These are phyloP conservation scores for Pseudomugil tenellus DNA, from an alignment of 2,797 vertebrate genomes.

Conservation along the genomic window DNA sequence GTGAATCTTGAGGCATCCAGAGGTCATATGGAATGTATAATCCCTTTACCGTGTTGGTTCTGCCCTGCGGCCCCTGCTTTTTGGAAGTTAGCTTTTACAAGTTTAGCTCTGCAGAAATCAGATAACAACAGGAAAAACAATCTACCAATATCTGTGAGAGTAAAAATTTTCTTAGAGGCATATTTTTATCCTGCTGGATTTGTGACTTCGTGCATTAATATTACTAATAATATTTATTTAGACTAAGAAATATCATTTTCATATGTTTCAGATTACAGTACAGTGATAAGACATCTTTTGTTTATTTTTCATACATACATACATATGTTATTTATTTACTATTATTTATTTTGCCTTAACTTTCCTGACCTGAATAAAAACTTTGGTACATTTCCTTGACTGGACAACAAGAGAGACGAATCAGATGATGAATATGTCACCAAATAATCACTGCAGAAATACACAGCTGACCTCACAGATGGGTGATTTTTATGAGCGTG, in stretches of 20 bases:
- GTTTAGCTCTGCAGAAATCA: not conserved
- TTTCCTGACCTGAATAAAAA: too few relatives aligned
- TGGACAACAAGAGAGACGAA: not conserved
- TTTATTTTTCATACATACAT: not conserved
- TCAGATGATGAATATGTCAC: slow-evolving; percentile 1
- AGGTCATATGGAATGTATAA: slow-evolving; percentile 1
- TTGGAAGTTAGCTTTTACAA: not conserved
- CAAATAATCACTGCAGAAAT: not conserved
- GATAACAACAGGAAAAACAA: not conserved
- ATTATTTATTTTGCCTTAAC: not conserved
- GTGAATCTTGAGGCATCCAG: not conserved
- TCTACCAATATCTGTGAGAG: not conserved
- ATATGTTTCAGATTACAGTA: too few relatives aligned
- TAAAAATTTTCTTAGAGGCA: not conserved
- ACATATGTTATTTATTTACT: not conserved
- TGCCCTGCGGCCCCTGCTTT: not conserved
- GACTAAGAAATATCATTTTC: too few relatives aligned
- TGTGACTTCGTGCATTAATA: not conserved
- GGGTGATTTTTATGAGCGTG: not conserved
- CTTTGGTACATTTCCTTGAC: not conserved
- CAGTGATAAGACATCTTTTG: too few relatives aligned
- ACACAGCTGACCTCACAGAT: slow-evolving; percentile 4
- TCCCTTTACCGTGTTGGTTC: not conserved
- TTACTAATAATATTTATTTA: too few relatives aligned
- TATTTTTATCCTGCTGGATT: not conserved